Base-by-base conservation (phyloP, 2,797 vertebrate species). In the Okamejei kenojei region DNA sequence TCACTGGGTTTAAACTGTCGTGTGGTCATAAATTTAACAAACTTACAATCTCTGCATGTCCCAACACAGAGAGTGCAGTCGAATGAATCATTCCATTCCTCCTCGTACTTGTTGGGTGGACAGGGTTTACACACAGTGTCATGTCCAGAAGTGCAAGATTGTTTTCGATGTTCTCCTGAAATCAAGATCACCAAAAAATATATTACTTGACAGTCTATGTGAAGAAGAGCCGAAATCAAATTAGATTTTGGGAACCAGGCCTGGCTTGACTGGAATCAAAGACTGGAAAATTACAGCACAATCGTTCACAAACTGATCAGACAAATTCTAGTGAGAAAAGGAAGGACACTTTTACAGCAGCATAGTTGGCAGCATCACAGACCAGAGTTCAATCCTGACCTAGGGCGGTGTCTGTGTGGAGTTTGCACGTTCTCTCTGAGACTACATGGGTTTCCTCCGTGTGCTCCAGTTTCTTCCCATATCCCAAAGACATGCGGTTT, bases 31-130 rank as follows among this genome's bases (percentile, higher is more conserved):
- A 32, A 88, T 88, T 0, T 7, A 65, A 88, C 5, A 86, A 61
- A 88, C n/a, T 88, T 88, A 88, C 84, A 23, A 19, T 63, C 32
- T 32, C 0, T 1, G 63, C 84, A 88, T 1, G 6, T 65, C 32
- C 84, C 84, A 9, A 88, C 84, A 65, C 84, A 88, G 15, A 13
- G 29, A 17, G 61, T 65, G 61, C 84, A 88, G 0, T 65, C 84
- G 35, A 65, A 88, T 15, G 84, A 88, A 32, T 88, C 19, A 21
- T 7, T 88, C 84, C 84, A 88, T 19, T 88, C 84, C 84, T 88
- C 84, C 1, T 65, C 32, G 84, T 65, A 88, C 0, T 13, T 32
- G 29, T 7, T 32, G 13, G 0, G 6, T 65, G n/a, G n/a, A 65
- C 84, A 88, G 63, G 1, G 4, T 54, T 19, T 29, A 65, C 84